phyloP scores from a whole-genome alignment of 2,797 vertebrate genomes.

The Microhierax caerulescens region DNA sequence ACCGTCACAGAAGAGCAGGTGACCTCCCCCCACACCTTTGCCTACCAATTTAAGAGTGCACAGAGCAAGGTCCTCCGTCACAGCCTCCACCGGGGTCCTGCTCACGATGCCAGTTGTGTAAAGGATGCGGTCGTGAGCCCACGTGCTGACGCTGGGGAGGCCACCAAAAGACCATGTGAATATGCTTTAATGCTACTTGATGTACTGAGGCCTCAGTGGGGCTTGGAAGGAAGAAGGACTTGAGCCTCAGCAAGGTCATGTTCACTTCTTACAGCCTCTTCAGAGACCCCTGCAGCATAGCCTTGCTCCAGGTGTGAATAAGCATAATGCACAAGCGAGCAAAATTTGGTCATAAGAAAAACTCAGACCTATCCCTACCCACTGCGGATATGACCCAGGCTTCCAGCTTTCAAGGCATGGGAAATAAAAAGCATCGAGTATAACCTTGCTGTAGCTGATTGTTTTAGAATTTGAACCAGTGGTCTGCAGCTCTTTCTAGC shows the following conservation, averaged over 20 bases:
- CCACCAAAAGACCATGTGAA: not conserved
- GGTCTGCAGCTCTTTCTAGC: not conserved
- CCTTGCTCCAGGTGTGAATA: not conserved
- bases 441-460: not conserved
- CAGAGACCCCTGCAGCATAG: not conserved
- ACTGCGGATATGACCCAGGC: not conserved
- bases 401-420: not conserved
- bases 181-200: fast-evolving
- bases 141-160: fast-evolving
- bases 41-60: not conserved
- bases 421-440: not conserved
- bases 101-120: not conserved
- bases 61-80: not conserved
- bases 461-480: not conserved
- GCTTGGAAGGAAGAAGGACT: not conserved
- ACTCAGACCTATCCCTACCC: not conserved
- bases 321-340: not conserved
- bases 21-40: fast-evolving
- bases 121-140: fast-evolving
- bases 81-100: not conserved
- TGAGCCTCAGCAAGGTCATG: not conserved
- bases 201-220: not conserved
- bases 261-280: not conserved
- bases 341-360: not conserved
- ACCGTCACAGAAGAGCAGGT: not conserved